Conservation (phyloP, 2,113 vertebrate species). For the Lagopus muta region DNA sequence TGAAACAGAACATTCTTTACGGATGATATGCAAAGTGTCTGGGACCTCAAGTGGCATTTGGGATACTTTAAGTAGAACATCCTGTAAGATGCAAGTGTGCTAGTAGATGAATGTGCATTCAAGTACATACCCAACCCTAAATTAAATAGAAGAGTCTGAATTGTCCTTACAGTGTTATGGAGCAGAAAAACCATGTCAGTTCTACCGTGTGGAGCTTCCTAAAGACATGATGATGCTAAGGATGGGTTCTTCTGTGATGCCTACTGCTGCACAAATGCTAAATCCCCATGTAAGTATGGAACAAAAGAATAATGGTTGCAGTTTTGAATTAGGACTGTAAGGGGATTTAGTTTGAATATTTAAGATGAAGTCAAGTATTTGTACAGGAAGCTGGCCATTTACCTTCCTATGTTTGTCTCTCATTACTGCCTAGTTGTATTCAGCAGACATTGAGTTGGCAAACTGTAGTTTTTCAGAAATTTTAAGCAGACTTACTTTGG, state of each 20-base stretch:
- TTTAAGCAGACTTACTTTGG: slow-evolving; percentile 63
- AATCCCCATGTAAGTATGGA: rapidly evolving
- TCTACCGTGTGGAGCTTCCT: not conserved
- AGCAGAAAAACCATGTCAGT: not conserved
- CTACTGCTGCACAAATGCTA: not conserved
- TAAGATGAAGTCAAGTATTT: slow-evolving; percentile 67
- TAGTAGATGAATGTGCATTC: not conserved
- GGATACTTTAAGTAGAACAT: not conserved
- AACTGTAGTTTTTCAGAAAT: slow-evolving; percentile 49
- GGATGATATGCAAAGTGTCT: rapidly evolving
- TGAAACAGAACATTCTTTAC: not conserved
- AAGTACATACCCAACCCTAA: not conserved
- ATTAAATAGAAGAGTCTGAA: not conserved
- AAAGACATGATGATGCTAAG: not conserved
- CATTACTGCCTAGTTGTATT: slow-evolving; percentile 12
- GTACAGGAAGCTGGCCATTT: slow-evolving; percentile 56
- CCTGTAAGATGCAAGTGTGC: not conserved
- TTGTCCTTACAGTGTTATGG: not conserved
- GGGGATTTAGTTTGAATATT: slow-evolving; percentile 21
- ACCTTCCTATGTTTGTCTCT: slow-evolving; percentile 37
- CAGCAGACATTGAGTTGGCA: slow-evolving; percentile 59
- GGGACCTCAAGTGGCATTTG: not conserved
- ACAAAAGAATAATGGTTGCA: not conserved
- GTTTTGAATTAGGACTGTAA: not conserved
- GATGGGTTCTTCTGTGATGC: not conserved